Conservation (phyloP, 2,113 vertebrate species). For the Micronycteris hirsuta region DNA sequence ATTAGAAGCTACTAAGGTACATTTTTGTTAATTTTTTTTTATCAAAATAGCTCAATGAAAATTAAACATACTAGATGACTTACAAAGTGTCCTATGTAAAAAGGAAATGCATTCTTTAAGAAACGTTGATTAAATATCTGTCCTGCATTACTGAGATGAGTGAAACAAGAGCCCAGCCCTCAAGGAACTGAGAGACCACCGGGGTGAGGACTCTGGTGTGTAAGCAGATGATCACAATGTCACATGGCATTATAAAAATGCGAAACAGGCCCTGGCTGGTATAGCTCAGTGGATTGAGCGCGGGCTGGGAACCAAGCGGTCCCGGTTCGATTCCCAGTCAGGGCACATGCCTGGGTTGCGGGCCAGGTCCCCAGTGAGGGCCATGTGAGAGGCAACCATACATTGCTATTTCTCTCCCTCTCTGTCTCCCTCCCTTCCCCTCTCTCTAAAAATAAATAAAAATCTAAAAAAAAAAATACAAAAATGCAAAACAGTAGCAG, state of each 20-base stretch:
- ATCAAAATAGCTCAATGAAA: slow-evolving; percentile 28
- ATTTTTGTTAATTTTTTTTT: slow-evolving; percentile 2
- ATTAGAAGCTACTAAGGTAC: neutral
- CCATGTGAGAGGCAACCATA: too few relatives aligned
- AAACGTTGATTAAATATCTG: neutral
- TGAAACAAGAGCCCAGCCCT: neutral
- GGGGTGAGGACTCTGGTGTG: neutral
- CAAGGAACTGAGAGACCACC: neutral
- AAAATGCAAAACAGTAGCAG: neutral
- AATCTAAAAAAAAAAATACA: too few relatives aligned
- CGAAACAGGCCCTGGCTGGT: too few relatives aligned
- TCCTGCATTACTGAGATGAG: neutral
- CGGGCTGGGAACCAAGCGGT: too few relatives aligned
- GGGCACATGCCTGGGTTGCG: too few relatives aligned
- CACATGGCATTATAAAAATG: too few relatives aligned
- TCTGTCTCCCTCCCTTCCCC: too few relatives aligned
- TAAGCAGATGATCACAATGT: neutral
- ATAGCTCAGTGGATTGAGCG: too few relatives aligned
- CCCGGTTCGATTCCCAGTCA: too few relatives aligned
- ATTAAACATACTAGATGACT: slow-evolving; percentile 21
- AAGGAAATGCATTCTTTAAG: neutral
- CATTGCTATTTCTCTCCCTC: too few relatives aligned
- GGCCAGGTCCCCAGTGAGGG: too few relatives aligned
- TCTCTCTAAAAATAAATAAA: too few relatives aligned
- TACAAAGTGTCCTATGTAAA: neutral